phyloP scores from a whole-genome alignment of 2,888 invertebrate species.

The Cryptocheilus praepositus region DNA sequence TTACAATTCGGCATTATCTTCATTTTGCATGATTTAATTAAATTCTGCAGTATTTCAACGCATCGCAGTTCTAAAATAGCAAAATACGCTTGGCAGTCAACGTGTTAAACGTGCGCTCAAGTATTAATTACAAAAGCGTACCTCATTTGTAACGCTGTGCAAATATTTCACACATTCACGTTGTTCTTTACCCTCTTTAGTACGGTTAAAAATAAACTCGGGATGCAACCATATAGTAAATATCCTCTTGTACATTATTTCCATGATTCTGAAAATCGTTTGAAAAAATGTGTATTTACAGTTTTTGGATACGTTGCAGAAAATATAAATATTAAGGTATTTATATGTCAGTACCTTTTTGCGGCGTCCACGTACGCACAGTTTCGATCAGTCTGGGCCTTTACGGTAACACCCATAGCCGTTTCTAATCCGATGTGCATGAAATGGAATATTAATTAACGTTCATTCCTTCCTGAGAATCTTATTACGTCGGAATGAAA shows the following conservation, averaged over 20 bases:
- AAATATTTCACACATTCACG: neutral
- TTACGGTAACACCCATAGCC: slow-evolving; percentile 33
- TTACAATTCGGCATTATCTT: no score
- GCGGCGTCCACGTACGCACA: neutral
- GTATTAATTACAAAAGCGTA: neutral
- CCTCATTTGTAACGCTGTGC: neutral
- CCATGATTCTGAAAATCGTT: neutral
- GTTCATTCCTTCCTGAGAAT: neutral
- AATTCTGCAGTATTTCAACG: no score
- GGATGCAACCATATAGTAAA: neutral
- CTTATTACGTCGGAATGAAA: neutral
- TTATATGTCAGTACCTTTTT: neutral
- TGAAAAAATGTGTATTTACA: neutral
- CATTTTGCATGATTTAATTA: no score
- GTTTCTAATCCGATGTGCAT: slow-evolving; percentile 21
- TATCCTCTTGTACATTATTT: neutral
- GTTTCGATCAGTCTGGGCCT: neutral
- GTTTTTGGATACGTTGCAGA: no score
- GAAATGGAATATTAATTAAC: neutral
- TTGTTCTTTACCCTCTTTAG: neutral
- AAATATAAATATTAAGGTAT: no score
- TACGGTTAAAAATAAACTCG: neutral
- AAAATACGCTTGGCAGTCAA: no score
- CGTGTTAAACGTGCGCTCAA: neutral
- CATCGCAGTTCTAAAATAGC: no score